These are phyloP conservation scores for Manis pentadactyla DNA, from an alignment of 2,797 vertebrate species.

Conservation along the genomic window DNA sequence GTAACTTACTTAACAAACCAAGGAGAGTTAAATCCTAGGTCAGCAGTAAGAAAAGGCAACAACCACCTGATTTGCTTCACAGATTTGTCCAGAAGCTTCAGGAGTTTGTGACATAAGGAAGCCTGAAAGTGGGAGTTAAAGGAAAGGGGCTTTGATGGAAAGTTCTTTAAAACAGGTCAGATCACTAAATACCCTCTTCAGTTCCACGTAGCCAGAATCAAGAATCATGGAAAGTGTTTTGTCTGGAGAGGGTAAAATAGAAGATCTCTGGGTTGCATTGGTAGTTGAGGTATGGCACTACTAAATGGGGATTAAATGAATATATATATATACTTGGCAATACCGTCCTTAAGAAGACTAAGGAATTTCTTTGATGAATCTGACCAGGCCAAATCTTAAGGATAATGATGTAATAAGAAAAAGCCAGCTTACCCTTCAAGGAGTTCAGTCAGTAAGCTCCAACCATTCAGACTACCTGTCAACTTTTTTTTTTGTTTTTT, in stretches of 20 bases:
- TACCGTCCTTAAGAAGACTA: background rate
- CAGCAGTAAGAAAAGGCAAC: background rate
- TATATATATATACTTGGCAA: background rate
- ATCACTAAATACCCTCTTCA: background rate
- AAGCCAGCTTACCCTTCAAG: background rate
- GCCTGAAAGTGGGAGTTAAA: background rate
- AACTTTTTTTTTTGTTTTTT: background rate
- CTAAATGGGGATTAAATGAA: background rate
- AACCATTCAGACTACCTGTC: background rate
- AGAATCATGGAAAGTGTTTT: background rate
- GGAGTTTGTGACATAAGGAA: background rate
- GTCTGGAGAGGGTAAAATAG: background rate
- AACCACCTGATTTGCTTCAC: background rate
- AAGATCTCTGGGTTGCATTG: background rate
- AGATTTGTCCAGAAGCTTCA: background rate
- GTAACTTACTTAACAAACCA: background rate
- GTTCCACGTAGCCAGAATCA: background rate
- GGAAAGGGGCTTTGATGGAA: background rate
- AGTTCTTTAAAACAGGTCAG: background rate
- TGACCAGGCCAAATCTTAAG: background rate
- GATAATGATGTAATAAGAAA: background rate
- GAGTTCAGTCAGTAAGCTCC: background rate
- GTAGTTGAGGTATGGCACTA: background rate
- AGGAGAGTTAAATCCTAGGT: background rate
- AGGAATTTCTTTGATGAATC: background rate